A percentile compares a stretch with the other conserved stretches of the same genome.
These are phyloP conservation scores for Poicephalus meyeri DNA, from an alignment of 2,113 vertebrate genomes.

Conservation along the genomic window DNA sequence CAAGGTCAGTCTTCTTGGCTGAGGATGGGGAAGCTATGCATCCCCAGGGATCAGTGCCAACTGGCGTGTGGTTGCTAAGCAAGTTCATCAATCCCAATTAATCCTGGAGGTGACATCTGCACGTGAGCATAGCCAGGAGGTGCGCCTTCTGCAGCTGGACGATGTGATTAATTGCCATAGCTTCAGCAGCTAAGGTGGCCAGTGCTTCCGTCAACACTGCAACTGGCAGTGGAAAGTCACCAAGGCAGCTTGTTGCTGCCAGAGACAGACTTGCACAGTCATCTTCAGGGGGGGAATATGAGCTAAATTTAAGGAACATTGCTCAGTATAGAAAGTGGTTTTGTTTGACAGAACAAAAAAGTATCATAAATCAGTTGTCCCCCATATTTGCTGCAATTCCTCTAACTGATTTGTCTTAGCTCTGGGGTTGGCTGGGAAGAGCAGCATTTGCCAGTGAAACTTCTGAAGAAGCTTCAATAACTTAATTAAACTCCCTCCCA, in stretches of 20 bases:
- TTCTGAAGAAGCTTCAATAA: neutral
- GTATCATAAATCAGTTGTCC: neutral
- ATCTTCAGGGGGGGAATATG: neutral
- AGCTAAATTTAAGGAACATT: neutral
- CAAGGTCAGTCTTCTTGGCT: too few relatives aligned
- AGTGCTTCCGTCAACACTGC: neutral
- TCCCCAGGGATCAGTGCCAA: neutral
- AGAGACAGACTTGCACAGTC: neutral
- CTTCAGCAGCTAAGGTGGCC: neutral
- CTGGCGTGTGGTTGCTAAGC: neutral
- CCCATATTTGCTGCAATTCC: neutral
- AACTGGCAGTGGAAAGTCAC: neutral
- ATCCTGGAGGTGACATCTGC: neutral
- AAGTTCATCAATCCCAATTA: constrained; percentile 4
- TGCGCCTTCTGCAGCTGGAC: neutral
- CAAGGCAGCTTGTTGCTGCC: neutral
- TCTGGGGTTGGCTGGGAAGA: neutral
- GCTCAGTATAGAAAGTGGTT: neutral
- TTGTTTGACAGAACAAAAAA: neutral
- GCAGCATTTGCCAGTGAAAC: neutral
- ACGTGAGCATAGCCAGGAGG: neutral
- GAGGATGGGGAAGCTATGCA: neutral
- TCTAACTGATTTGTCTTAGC: fast-evolving
- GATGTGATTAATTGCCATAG: neutral
- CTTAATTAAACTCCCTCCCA: neutral